Evolutionary conservation across 30 jellyfish, hydroid and myxozoan species (phyloP), one percentile per base, ranked within the genome.

Genomic region (Hydractinia symbiolongicarpus): DNA sequence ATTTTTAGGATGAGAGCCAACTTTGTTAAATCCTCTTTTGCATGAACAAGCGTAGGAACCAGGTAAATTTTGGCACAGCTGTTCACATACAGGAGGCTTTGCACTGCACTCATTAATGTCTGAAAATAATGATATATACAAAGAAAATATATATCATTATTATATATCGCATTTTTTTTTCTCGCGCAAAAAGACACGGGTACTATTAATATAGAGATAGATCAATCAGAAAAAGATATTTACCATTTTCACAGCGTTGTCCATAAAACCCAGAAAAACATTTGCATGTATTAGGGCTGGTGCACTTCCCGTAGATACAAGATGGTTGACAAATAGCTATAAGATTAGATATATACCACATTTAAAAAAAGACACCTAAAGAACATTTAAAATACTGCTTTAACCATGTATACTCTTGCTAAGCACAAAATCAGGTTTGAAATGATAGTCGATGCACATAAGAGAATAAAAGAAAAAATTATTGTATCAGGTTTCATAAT

Each of bases 231-330:
- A 11, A 44, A 51, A 64, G 13, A 1, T n/a, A 71, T 49, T 64
- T 53, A 90, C 97, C 97, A 19, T 17, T 72, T 61, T 83, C 88
- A 64, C 97, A 90, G 21, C 68, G 55, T 51, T 67, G 81, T 55
- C 97, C 97, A 50, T 81, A 6, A 67, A 90, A 90, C 14, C 97
- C 97, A 30, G 91, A 81, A 71, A 78, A 85, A 82, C 97, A 90
- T 69, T 72, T 61, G 87, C 97, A 90, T 8, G 5, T 54, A 67
- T 86, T 86, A n/a, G 95, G 97, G 5, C 90, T 73, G 54, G 72
- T 66, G 79, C 97, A 90, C 67, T 76, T 70, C 11, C 97, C 97
- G 77, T 90, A 82, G 57, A 61, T 82, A 77, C 97, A 90, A 4
- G 94, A 56, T 50, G 97, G 97, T 6, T 75, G 58, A 78, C 97